Percentiles rank a stretch among this genome's conserved stretches.
Evolutionary conservation across 2,797 vertebrate genomes (phyloP).

Genomic region (Lithobates sylvaticus): DNA sequence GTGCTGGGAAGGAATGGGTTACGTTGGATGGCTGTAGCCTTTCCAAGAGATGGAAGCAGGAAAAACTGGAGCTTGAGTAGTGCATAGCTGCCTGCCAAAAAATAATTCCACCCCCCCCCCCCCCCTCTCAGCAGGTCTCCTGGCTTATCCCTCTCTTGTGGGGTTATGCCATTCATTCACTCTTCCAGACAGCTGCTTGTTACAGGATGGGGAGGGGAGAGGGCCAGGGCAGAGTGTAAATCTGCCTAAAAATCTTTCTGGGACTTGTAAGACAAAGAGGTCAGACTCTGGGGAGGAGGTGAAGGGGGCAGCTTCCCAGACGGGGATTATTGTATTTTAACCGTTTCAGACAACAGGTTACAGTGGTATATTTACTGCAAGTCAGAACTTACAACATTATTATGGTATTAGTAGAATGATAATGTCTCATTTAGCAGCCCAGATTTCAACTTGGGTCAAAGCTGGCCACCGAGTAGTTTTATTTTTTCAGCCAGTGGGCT

Average conservation of each 20-base stretch:
- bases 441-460: too few species aligned
- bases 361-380: not conserved
- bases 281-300: conserved; percentile 52
- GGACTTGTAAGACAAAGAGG: conserved; percentile 64
- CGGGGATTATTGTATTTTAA: conserved; percentile 34
- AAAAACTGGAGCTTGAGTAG: conserved; percentile 57
- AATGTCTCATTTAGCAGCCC: too few species aligned
- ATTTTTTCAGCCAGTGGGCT: too few species aligned
- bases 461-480: too few species aligned
- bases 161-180: conserved; percentile 61
- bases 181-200: conserved; percentile 62
- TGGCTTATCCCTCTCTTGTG: conserved; percentile 61
- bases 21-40: conserved; percentile 27
- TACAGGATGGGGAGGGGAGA: conserved; percentile 48
- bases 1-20: conserved; percentile 31
- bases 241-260: conserved; percentile 60
- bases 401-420: too few species aligned
- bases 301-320: conserved; percentile 39
- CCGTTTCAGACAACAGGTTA: conserved; percentile 16
- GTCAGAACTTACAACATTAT: not conserved
- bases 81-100: conserved; percentile 53
- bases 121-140: conserved; percentile 57
- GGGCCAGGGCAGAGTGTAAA: conserved; percentile 57
- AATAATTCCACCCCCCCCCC: conserved; percentile 26
- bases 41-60: conserved; percentile 54